A percentile compares a stretch with the other conserved stretches of the same genome.
Conservation (phyloP, 2,888 invertebrate species). For the Ophraella communa region DNA sequence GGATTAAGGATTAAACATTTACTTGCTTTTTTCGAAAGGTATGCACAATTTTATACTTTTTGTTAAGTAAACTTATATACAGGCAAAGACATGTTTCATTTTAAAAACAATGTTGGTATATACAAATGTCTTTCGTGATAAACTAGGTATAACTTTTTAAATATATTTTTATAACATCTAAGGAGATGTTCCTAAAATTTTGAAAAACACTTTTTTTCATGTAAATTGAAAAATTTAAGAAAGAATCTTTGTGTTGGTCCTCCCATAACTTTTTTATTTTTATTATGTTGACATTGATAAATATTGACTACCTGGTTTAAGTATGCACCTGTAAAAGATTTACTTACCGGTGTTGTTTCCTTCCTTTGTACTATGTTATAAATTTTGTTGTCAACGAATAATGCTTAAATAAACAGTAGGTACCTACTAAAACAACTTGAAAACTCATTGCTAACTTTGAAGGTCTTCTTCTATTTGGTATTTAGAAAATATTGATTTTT, state of each 20-base stretch:
- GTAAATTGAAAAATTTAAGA: too few species aligned
- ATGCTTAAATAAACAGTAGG: neutral
- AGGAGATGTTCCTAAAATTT: too few species aligned
- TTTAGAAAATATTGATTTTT: neutral
- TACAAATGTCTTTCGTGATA: too few species aligned
- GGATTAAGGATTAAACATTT: conserved; percentile 1
- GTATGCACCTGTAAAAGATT: neutral
- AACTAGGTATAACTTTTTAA: too few species aligned
- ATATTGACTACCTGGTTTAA: neutral
- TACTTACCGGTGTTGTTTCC: neutral
- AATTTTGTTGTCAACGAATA: neutral
- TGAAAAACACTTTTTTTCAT: too few species aligned
- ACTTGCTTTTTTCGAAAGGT: neutral
- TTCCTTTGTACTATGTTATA: neutral
- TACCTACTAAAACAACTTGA: neutral
- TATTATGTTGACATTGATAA: neutral
- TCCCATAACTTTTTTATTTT: neutral
- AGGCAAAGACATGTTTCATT: too few species aligned
- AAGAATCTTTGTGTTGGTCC: neutral
- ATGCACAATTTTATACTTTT: too few species aligned
- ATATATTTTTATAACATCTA: too few species aligned
- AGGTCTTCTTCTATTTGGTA: neutral
- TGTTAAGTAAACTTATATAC: too few species aligned
- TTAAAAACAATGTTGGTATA: too few species aligned
- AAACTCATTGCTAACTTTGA: neutral